Conservation (phyloP, 2,113 vertebrate genomes). For the Procavia capensis region DNA sequence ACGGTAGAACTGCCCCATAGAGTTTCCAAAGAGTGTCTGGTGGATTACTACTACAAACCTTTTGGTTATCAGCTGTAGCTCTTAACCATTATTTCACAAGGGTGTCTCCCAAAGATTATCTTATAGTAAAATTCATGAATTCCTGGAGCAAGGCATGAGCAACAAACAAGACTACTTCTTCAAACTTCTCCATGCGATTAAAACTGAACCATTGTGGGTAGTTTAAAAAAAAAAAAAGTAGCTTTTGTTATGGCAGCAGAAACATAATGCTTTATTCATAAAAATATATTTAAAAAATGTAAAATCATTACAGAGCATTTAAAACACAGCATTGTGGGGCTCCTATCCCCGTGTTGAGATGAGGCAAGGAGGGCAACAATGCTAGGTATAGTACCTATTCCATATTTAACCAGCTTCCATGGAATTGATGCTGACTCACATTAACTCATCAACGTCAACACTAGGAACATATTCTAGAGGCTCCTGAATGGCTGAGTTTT, state of each 20-base stretch:
- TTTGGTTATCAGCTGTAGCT: no score
- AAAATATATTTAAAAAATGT: not conserved
- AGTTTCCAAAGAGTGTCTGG: no score
- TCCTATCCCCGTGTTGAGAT: not conserved
- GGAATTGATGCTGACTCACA: no score
- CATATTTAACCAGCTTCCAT: no score
- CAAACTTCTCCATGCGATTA: not conserved
- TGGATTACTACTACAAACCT: no score
- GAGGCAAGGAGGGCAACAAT: no score
- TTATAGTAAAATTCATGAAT: not conserved
- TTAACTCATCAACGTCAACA: no score
- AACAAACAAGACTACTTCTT: not conserved
- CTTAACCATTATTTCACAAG: no score
- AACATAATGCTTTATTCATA: not conserved
- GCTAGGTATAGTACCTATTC: no score
- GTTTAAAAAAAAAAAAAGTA: not conserved
- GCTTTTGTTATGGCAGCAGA: not conserved
- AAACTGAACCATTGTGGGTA: not conserved
- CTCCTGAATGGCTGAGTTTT: no score
- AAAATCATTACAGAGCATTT: not conserved
- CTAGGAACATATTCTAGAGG: no score
- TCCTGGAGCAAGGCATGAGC: not conserved
- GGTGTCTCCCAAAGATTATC: not conserved
- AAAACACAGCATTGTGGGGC: not conserved
- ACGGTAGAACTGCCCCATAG: no score